Percentiles rank a stretch among this genome's conserved stretches.
Conservation (phyloP, 2,888 invertebrate species). For the Lithophane leautieri region DNA sequence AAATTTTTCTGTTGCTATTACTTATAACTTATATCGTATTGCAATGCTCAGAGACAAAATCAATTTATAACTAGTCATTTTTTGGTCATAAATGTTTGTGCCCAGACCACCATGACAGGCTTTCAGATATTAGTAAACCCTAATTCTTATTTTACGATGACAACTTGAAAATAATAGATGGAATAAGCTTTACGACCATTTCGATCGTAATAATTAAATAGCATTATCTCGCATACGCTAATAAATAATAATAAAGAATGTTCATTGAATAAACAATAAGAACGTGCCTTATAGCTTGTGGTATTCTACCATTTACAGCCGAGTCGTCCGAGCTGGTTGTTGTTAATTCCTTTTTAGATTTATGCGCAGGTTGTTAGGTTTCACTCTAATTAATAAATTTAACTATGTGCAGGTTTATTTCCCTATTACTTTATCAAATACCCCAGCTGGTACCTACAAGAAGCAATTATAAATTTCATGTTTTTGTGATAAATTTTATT, state of each 20-base stretch:
- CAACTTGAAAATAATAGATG: constrained; percentile 3
- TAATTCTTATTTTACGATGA: background rate
- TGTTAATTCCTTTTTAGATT: constrained; percentile 49
- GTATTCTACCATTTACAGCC: constrained; percentile 33
- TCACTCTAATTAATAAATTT: constrained; percentile 45
- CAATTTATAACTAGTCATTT: background rate
- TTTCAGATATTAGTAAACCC: background rate
- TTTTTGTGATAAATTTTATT: constrained; percentile 18
- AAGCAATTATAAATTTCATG: constrained; percentile 32
- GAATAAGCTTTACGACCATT: background rate
- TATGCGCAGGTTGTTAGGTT: constrained; percentile 39
- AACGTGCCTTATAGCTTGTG: constrained; percentile 32
- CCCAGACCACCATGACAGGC: background rate
- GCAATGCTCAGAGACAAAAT: background rate
- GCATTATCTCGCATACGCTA: background rate
- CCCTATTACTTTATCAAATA: constrained; percentile 28
- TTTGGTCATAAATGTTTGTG: background rate
- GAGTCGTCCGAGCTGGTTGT: constrained; percentile 3
- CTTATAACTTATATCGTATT: background rate
- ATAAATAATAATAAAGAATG: constrained; percentile 24
- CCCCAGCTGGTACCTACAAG: background rate
- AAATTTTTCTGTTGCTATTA: background rate
- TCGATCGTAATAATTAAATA: background rate
- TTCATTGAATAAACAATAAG: constrained; percentile 32
- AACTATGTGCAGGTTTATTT: constrained; percentile 26